Evolutionary conservation across 2,797 vertebrate species (phyloP), one percentile per base, ranked within the genome.

Genomic region (Argya squamiceps): DNA sequence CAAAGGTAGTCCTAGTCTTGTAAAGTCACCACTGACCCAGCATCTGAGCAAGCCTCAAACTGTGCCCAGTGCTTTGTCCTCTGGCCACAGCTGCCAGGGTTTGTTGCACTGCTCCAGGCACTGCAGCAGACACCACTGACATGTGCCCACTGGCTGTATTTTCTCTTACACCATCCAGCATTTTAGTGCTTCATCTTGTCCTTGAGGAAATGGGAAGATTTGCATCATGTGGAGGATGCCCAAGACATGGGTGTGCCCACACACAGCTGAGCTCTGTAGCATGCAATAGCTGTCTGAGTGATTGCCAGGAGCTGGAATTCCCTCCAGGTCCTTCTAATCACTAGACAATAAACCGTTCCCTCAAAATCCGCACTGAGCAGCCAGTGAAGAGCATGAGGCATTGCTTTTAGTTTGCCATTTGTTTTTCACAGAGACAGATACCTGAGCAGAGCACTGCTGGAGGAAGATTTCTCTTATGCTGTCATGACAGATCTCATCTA

Each of bases 391-490:
- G 46, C 67, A 49, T 0, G 0, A 87, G 49, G 47, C 68, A 22
- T 36, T 59, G 32, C 59, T 84, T 83, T 75, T 71, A 21, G 37
- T 50, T 84, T 70, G 63, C 21, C 27, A 9, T 49, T 81, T 89
- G 29, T 70, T 89, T 91, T 92, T 73, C 71, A 59, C 60, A 78
- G 62, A 68, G 63, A 37, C 12, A 73, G 65, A 64, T 55, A 41
- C 29, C 34, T 69, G 64, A 88, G 74, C 50, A 73, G 79, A 76
- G 67, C 44, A 44, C 76, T 92, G 53, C 88, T 74, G 58, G n/a
- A 91, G 62, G 50, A 86, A 55, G 65, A 47, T 69, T 79, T 78
- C 60, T 58, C 19, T 39, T 62, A 14, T 0, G 7, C 87, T 90
- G 55, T 76, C 49, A 0, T 49, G 73, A 71, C 53, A 83, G 58